Percentiles rank a stretch among this genome's conserved stretches.
Conservation (phyloP, 35 echinoderm and acorn worm species). For the Hemicentrotus pulcherrimus region DNA sequence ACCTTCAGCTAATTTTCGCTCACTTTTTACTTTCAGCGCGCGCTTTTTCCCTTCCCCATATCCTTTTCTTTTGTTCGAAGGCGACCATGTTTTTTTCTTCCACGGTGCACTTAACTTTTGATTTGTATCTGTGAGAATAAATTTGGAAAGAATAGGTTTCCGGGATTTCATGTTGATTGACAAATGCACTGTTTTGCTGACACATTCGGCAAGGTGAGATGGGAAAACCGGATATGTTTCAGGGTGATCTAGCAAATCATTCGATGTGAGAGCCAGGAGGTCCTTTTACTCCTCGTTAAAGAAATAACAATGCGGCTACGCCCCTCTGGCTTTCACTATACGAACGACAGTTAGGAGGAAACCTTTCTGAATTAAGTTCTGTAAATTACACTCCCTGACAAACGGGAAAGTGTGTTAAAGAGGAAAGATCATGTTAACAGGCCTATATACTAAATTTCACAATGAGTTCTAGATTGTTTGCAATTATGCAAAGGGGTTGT, state of each 20-base stretch:
- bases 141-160: not conserved
- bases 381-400: no score
- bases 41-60: not conserved
- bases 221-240: not conserved
- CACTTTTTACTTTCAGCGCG: not conserved
- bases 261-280: no score
- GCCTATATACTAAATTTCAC: no score
- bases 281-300: no score
- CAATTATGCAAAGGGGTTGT: no score
- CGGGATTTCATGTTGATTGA: not conserved
- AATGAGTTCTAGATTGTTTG: no score
- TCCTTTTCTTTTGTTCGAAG: not conserved
- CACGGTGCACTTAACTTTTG: not conserved
- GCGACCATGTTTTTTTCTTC: not conserved
- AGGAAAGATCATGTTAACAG: no score
- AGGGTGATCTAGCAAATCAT: not conserved
- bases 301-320: no score
- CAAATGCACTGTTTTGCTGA: conserved; percentile 2
- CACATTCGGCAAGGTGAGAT: not conserved
- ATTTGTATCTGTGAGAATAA: not conserved
- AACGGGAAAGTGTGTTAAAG: no score
- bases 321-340: no score
- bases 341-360: no score
- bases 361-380: no score
- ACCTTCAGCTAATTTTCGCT: not conserved